Evolutionary conservation across 2,888 invertebrate species (phyloP).

Genomic region (Ectemnius cavifrons): DNA sequence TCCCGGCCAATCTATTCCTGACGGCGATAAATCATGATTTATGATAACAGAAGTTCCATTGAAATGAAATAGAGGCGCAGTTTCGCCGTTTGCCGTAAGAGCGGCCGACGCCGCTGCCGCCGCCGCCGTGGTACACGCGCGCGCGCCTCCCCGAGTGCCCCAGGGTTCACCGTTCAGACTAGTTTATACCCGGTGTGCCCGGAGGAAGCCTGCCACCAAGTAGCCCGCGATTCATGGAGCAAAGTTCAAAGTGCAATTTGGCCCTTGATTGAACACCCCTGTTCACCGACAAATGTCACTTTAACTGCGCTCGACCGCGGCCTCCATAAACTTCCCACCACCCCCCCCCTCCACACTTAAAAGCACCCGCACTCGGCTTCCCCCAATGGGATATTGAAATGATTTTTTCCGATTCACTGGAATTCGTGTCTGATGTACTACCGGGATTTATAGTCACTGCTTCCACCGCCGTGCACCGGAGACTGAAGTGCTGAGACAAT

Average conservation of each 20-base stretch:
- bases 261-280: constrained; percentile 22
- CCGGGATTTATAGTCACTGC: constrained; percentile 9
- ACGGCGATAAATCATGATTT: constrained; percentile 62
- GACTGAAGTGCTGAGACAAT: neutral
- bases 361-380: neutral
- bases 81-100: constrained; percentile 57
- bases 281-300: constrained; percentile 27
- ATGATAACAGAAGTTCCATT: constrained; percentile 63
- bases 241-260: constrained; percentile 37
- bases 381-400: constrained; percentile 3
- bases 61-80: constrained; percentile 63
- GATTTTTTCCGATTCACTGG: neutral
- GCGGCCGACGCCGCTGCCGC: too few species aligned
- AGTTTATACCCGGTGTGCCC: constrained; percentile 48
- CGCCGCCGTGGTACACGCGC: constrained; percentile 30
- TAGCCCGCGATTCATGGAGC: constrained; percentile 18
- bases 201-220: constrained; percentile 16
- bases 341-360: neutral
- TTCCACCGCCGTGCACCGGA: neutral
- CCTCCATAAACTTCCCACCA: neutral
- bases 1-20: constrained; percentile 44
- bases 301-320: constrained; percentile 19
- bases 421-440: constrained; percentile 8
- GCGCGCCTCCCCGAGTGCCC: constrained; percentile 18
- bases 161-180: constrained; percentile 40